phyloP scores from a whole-genome alignment of 2,888 invertebrate genomes.

The Idaea dimidiata region DNA sequence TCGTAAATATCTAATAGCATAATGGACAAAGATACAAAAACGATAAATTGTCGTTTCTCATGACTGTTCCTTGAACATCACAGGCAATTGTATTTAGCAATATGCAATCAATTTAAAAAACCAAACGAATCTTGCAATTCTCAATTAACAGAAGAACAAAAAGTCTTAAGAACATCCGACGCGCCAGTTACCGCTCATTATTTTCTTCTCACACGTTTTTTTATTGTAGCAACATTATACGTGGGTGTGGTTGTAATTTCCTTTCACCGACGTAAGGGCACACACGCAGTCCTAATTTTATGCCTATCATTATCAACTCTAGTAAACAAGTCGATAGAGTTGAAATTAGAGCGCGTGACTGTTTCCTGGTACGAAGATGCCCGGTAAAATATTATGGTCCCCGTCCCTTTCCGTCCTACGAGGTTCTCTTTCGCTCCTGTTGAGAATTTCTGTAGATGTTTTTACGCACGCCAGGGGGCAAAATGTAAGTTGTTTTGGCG shows the following conservation, averaged over 20 bases:
- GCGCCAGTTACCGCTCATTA: slow-evolving; percentile 80
- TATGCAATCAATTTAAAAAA: background rate
- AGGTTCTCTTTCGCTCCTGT: slow-evolving; percentile 59
- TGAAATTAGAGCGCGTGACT: slow-evolving; percentile 31
- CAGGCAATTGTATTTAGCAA: background rate
- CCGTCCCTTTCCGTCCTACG: slow-evolving; percentile 70
- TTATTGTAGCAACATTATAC: slow-evolving; percentile 80
- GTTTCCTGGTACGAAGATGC: slow-evolving; percentile 69
- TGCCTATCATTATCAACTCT: slow-evolving; percentile 42
- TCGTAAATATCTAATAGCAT: too few species aligned
- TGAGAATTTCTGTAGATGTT: slow-evolving; percentile 67
- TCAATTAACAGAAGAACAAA: slow-evolving; percentile 48
- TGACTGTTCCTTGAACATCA: background rate
- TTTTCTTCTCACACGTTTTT: slow-evolving; percentile 79
- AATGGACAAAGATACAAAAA: too few species aligned
- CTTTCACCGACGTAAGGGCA: slow-evolving; percentile 81
- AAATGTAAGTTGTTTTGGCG: slow-evolving; percentile 80
- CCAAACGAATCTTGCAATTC: background rate
- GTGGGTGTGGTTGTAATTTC: slow-evolving; percentile 82
- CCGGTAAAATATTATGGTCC: slow-evolving; percentile 77
- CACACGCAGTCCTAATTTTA: slow-evolving; percentile 66
- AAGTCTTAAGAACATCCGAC: slow-evolving; percentile 61
- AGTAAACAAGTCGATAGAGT: slow-evolving; percentile 6
- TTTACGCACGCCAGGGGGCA: slow-evolving; percentile 80
- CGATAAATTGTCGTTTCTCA: background rate